Conservation (phyloP, 2,113 vertebrate genomes). For the Varanus komodoensis region DNA sequence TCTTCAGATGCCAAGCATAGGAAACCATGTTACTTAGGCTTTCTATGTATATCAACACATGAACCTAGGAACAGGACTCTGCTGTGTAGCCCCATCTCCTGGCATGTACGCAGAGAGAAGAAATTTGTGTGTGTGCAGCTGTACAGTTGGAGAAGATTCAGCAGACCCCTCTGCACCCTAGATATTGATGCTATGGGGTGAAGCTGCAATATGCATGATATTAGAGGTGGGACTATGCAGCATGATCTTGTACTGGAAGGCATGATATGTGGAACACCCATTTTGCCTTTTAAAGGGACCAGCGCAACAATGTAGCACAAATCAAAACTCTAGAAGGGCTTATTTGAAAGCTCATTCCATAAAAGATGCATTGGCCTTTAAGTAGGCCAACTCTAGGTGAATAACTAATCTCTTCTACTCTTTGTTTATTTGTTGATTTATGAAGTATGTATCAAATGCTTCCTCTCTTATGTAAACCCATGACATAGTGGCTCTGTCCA, state of each 20-base stretch:
- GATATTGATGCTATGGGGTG: no score
- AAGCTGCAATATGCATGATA: no score
- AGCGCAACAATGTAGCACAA: not conserved
- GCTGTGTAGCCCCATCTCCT: no score
- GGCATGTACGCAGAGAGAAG: no score
- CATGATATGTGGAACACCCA: no score
- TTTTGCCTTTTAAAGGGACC: not conserved
- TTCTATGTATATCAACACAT: no score
- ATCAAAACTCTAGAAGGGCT: not conserved
- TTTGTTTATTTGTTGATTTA: not conserved
- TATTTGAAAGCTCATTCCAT: not conserved
- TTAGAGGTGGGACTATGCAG: no score
- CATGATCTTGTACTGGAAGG: no score
- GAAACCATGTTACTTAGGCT: not conserved
- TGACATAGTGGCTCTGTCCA: accelerated
- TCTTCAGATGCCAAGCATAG: not conserved
- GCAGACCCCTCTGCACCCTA: no score
- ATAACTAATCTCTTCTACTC: not conserved
- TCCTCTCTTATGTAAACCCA: not conserved
- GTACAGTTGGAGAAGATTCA: no score
- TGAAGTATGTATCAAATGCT: not conserved
- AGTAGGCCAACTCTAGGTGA: not conserved
- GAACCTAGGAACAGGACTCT: no score
- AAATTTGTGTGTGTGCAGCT: no score
- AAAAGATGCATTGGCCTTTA: not conserved